phyloP scores from a whole-genome alignment of 1,140 invertebrate species.

The Goniozus legneri region DNA sequence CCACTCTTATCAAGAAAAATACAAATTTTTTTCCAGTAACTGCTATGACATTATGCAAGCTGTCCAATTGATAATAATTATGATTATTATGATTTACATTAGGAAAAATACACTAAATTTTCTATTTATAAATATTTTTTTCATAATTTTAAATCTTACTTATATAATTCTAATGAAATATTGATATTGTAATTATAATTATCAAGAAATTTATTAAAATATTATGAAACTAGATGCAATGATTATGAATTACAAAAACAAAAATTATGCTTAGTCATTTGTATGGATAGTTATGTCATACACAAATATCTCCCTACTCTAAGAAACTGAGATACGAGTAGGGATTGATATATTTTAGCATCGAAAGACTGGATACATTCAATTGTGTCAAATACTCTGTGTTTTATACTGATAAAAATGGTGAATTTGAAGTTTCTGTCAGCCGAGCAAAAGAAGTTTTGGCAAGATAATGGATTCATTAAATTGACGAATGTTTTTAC shows the following conservation, averaged over 20 bases:
- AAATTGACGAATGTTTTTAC: constrained; percentile 51
- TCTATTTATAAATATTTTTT: constrained; percentile 4
- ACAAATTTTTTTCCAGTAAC: too few relatives aligned
- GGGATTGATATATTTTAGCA: background rate
- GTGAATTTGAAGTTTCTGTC: constrained; percentile 43
- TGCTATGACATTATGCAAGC: too few relatives aligned
- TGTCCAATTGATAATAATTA: too few relatives aligned
- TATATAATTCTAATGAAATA: background rate
- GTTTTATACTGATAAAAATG: constrained; percentile 19
- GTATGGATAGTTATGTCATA: too few relatives aligned
- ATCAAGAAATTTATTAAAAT: background rate
- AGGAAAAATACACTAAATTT: background rate
- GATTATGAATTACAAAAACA: constrained; percentile 3
- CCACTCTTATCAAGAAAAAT: too few relatives aligned
- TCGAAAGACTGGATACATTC: background rate
- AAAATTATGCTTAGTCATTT: too few relatives aligned
- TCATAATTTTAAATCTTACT: background rate
- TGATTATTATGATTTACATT: constrained; percentile 2
- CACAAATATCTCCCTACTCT: too few relatives aligned
- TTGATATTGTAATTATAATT: constrained; percentile 3
- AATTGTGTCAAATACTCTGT: too few relatives aligned
- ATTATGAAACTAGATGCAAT: background rate
- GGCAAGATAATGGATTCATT: constrained; percentile 55
- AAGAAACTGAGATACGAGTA: too few relatives aligned
- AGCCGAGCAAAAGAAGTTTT: constrained; percentile 50